A percentile compares a stretch with the other conserved stretches of the same genome.
Conservation (phyloP, 1,140 invertebrate genomes). For the Epicauta chinensis region DNA sequence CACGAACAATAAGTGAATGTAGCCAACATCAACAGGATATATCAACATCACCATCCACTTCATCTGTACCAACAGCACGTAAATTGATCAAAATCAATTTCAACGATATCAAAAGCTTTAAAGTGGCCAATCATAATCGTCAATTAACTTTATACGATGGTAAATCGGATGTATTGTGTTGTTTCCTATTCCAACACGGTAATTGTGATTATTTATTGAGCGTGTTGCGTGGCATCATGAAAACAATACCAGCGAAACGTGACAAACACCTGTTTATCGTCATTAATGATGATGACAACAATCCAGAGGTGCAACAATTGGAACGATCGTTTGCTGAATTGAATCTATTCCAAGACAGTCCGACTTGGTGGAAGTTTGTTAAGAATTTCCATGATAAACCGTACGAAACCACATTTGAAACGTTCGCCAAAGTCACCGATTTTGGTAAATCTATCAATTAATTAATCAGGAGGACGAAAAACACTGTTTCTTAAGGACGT, state of each 20-base stretch:
- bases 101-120: conserved; percentile 60
- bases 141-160: conserved; percentile 65
- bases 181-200: conserved; percentile 79
- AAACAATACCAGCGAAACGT: conserved; percentile 58
- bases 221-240: conserved; percentile 53
- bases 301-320: conserved; percentile 59
- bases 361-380: conserved; percentile 62
- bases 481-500: too few relatives aligned
- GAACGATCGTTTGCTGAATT: conserved; percentile 80
- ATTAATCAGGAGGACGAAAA: too few relatives aligned
- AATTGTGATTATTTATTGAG: conserved; percentile 74
- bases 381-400: conserved; percentile 67
- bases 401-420: conserved; percentile 72
- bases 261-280: conserved; percentile 67
- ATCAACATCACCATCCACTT: too few relatives aligned
- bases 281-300: conserved; percentile 47
- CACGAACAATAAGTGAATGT: conserved; percentile 49
- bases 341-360: conserved; percentile 68
- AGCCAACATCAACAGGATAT: conserved; percentile 36
- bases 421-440: conserved; percentile 79
- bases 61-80: conserved; percentile 20
- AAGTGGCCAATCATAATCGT: conserved; percentile 58
- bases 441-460: too few relatives aligned
- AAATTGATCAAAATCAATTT: conserved; percentile 59
- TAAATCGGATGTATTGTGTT: conserved; percentile 67